phyloP scores from a whole-genome alignment of 2,888 invertebrate species.

The Rhingia campestris region DNA sequence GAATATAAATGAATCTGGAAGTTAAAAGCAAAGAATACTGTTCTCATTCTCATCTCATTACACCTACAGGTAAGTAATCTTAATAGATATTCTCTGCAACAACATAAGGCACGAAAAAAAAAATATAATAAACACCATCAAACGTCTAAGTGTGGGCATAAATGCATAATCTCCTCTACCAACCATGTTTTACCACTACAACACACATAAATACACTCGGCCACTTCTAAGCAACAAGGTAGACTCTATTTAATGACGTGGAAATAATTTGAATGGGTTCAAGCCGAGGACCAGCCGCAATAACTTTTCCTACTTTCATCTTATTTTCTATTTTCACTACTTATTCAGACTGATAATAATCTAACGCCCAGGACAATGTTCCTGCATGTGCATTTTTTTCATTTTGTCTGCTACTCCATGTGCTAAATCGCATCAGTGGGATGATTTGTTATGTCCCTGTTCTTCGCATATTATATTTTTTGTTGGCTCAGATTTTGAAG shows the following conservation, averaged over 20 bases:
- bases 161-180: constrained; percentile 20
- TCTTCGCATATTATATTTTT: constrained; percentile 23
- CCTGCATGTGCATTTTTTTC: constrained; percentile 2
- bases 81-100: constrained; percentile 14
- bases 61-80: constrained; percentile 25
- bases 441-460: constrained; percentile 58
- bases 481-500: constrained; percentile 27
- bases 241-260: constrained; percentile 67
- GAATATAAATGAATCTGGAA: too few relatives aligned
- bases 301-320: constrained; percentile 60
- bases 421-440: constrained; percentile 67
- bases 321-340: constrained; percentile 71
- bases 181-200: constrained; percentile 14
- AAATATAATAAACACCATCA: constrained; percentile 2
- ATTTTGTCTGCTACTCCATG: constrained; percentile 61
- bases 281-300: constrained; percentile 54
- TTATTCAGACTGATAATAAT: constrained; percentile 70
- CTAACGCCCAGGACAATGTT: constrained; percentile 65
- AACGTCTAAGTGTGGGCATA: constrained; percentile 21
- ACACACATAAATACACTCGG: constrained; percentile 25
- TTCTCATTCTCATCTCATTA: too few relatives aligned
- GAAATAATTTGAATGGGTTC: constrained; percentile 70
- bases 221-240: constrained; percentile 33
- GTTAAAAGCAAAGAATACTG: too few relatives aligned
- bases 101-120: background rate